Base-by-base conservation (phyloP, 2,888 invertebrate species). In the Caenorhabditis parvicauda region DNA sequence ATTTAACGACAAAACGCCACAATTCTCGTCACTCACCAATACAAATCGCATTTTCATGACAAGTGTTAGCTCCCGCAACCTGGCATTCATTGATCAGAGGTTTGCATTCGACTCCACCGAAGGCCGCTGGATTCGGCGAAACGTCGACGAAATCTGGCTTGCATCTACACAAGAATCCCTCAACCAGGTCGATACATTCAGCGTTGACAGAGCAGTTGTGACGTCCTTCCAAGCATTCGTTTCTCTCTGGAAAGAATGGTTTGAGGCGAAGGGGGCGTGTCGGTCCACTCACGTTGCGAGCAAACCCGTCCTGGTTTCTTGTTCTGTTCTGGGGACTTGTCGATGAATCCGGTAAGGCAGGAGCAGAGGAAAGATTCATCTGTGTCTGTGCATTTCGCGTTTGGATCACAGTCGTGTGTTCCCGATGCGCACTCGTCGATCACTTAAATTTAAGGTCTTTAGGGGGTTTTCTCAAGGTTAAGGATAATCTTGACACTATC, bases 171-270 rank as follows among this genome's bases (percentile, higher is more conserved):
- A 91, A 89, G 82, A 90, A 93, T 0, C 91, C 90, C 3, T 92
- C 92, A 4, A 88, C 87, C 5, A 91, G 84, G 81, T 93, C 92
- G 82, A 92, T 90, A 80, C 92, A 93, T 38, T 88, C 87, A 0
- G 92, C 89, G 75, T 90, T 87, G 57, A 87, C 87, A 0, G 91
- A 90, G 75, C 93, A 93, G 80, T 93, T 92, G 80, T 92, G 89
- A 83, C 88, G 89, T 74, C 88, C 87, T 0, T 86, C 84, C 72
- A 88, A 86, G 74, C 92, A 93, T 81, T 93, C 93, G 80, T 93
- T 88, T 79, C 91, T 91, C 84, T 92, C 92, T 87, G 83, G 55
- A 82, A 82, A 14, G 32, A 21, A 21, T 21, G n/a, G n/a, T n/a
- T n/a, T n/a, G n/a, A n/a, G n/a, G n/a, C n/a, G n/a, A n/a, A n/a